Base-by-base conservation (phyloP, 2,797 vertebrate species). In the Aeoliscus strigatus region DNA sequence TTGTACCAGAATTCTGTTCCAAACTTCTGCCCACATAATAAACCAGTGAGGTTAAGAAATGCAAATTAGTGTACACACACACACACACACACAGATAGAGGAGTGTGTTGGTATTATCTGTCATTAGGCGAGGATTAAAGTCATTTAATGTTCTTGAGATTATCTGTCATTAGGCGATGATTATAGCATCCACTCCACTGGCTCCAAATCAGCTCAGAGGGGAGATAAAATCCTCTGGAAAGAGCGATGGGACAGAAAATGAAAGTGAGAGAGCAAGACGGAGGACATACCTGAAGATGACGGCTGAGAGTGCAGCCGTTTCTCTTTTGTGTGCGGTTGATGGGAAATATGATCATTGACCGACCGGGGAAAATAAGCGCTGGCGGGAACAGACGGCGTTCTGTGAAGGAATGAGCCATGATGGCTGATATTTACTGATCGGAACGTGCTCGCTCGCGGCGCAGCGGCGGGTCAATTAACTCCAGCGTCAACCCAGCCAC, bases 121-220 rank as follows among this genome's bases (percentile, higher is more conserved):
- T 70, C 62, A 80, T 75, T 75, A 75, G 13, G 23, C 31, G 5
- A 2, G 54, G 60, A 70, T 73, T 75, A 73, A 70, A 73, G 66
- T 65, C 33, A 55, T 64, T 70, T 43, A 66, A 53, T 56, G 58
- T 62, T 60, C 51, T 56, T 56, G 14, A 71, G 51, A 73, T 70
- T 51, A 74, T 74, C 53, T 66, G 42, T 66, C 60, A 70, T 73
- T 61, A 70, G 53, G 48, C 51, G 39, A 47, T 57, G 73, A 75
- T 79, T 73, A 66, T 27, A 42, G 44, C 41, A 1, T 59, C 56
- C 44, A 63, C 66, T 67, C 44, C 54, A 63, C 55, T 11, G 35
- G 42, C 39, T 66, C 39, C 36, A 41, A 49, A 61, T 40, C 53
- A 45, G 38, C 64, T 64, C 38, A n/a, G 21, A 44, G 49, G 38